A percentile compares a stretch with the other conserved stretches of the same genome.
phyloP scores from a whole-genome alignment of 2,888 invertebrate genomes.

The Tortrix viridana region DNA sequence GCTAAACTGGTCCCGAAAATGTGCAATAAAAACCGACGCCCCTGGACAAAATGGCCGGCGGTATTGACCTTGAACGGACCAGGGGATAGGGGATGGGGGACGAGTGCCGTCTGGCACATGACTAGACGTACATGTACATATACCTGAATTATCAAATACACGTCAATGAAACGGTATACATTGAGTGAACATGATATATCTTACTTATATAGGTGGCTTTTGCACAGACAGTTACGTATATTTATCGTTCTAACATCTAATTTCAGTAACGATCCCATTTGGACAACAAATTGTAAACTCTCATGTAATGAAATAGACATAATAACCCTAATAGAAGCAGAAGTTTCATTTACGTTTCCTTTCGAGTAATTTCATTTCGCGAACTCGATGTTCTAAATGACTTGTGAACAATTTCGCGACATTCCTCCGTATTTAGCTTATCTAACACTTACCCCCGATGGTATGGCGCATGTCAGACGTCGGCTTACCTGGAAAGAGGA shows the following conservation, averaged over 20 bases:
- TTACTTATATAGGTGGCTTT: no score
- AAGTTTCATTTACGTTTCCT: background rate
- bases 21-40: constrained; percentile 22
- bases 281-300: no score
- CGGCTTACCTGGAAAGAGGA: constrained; percentile 27
- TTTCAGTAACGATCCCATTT: no score
- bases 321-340: constrained; percentile 6
- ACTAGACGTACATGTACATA: constrained; percentile 33
- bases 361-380: background rate
- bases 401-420: constrained; percentile 10
- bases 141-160: background rate
- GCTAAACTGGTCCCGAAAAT: constrained; percentile 9
- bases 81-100: constrained; percentile 47
- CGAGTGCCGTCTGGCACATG: constrained; percentile 56
- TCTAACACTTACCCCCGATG: constrained; percentile 8
- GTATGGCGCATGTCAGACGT: constrained; percentile 15
- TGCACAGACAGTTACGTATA: no score
- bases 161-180: background rate
- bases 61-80: constrained; percentile 58
- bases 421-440: constrained; percentile 5
- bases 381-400: background rate
- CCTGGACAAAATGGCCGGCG: constrained; percentile 56
- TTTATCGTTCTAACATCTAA: no score
- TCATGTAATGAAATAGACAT: no score
- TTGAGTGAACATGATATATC: background rate